Conservation (phyloP, 2,888 invertebrate genomes). For the Tetanocera ferruginea region DNA sequence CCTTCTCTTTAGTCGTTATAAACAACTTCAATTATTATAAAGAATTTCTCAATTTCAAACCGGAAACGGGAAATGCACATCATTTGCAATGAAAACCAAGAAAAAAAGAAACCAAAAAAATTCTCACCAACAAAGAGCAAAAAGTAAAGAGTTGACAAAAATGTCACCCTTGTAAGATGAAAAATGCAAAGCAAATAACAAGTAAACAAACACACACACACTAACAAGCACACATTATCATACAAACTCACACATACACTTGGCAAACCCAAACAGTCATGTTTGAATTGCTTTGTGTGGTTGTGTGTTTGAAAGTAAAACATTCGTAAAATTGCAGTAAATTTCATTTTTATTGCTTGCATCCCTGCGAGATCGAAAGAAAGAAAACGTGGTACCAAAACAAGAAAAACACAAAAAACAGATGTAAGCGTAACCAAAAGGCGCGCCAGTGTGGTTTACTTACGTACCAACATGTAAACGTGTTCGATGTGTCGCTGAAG, state of each 20-base stretch:
- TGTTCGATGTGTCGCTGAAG: slow-evolving; percentile 4
- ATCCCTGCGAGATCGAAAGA: slow-evolving; percentile 17
- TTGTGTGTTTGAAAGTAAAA: slow-evolving; percentile 5
- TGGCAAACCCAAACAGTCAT: background rate
- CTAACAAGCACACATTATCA: background rate
- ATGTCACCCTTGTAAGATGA: background rate
- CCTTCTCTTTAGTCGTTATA: no score
- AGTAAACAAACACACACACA: background rate
- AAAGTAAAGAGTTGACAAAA: background rate
- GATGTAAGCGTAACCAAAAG: background rate
- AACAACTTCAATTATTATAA: no score
- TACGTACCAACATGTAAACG: background rate
- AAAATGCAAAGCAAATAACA: background rate
- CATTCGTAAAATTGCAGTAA: slow-evolving; percentile 41
- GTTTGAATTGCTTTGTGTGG: background rate
- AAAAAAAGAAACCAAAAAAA: background rate
- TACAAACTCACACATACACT: background rate
- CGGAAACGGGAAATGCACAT: slow-evolving; percentile 34
- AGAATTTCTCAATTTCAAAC: background rate
- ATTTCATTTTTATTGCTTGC: slow-evolving; percentile 43
- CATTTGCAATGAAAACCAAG: slow-evolving; percentile 13
- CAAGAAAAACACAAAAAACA: background rate
- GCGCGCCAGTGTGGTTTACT: slow-evolving; percentile 31
- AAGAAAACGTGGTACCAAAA: background rate
- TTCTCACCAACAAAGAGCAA: background rate